A percentile compares a stretch with the other conserved stretches of the same genome.
Evolutionary conservation across 1,140 invertebrate species (phyloP).

Genomic region (Formica selysi): DNA sequence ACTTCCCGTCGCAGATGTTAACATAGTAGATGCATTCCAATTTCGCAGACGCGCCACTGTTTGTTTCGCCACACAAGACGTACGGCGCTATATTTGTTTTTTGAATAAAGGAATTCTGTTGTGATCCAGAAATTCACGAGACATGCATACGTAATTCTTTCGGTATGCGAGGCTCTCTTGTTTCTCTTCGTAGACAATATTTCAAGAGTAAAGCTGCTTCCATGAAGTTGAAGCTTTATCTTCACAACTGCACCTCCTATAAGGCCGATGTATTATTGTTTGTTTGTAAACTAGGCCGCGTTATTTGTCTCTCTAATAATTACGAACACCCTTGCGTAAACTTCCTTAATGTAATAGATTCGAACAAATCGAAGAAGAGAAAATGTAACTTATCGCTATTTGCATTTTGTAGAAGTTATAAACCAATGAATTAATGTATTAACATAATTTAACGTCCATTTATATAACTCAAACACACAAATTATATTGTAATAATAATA

Average conservation of each 20-base stretch:
- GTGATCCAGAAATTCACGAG: constrained; percentile 62
- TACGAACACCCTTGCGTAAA: neutral
- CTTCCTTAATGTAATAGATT: neutral
- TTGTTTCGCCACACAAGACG: constrained; percentile 54
- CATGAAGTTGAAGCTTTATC: constrained; percentile 61
- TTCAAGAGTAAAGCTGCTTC: constrained; percentile 60
- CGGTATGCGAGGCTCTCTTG: constrained; percentile 46
- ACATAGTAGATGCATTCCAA: constrained; percentile 49
- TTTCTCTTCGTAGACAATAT: constrained; percentile 64
- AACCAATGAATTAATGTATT: neutral
- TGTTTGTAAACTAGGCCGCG: constrained; percentile 38
- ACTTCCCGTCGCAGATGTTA: constrained; percentile 47
- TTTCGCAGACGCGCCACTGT: constrained; percentile 30
- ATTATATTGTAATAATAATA: neutral
- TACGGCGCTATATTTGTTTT: constrained; percentile 59
- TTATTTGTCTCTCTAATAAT: constrained; percentile 31
- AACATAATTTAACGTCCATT: neutral
- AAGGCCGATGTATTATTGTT: constrained; percentile 35
- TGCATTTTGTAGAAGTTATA: neutral
- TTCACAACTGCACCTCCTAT: constrained; percentile 20
- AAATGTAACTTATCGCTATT: neutral
- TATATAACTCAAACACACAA: neutral
- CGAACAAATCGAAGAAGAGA: neutral
- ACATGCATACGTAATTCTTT: constrained; percentile 62
- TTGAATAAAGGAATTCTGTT: constrained; percentile 63